A percentile compares a stretch with the other conserved stretches of the same genome.
Evolutionary conservation across 2,888 invertebrate genomes (phyloP).

Genomic region (Agrotis ipsilon): DNA sequence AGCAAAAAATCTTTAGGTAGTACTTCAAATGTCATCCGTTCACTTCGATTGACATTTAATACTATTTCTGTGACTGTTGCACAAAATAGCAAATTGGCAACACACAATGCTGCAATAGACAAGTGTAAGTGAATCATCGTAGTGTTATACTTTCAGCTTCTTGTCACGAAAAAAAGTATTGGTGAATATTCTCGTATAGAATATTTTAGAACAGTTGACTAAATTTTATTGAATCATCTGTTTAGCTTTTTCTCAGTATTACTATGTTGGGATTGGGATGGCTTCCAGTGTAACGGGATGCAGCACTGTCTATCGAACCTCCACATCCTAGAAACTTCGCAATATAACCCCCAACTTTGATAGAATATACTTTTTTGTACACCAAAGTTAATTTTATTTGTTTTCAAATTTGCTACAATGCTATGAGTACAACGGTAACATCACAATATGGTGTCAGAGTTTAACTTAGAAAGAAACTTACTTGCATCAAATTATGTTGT

Average conservation of each 20-base stretch:
- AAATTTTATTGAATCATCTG: neutral
- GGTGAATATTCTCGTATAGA: neutral
- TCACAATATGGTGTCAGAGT: too few species aligned
- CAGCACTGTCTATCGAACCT: too few species aligned
- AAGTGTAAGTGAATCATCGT: conserved; percentile 19
- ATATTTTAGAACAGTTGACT: neutral
- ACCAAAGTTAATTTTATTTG: too few species aligned
- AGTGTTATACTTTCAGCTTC: neutral
- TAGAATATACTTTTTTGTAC: too few species aligned
- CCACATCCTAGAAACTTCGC: too few species aligned
- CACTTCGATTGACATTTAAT: conserved; percentile 56
- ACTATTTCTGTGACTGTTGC: conserved; percentile 38
- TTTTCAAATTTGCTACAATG: too few species aligned
- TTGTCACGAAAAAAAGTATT: neutral
- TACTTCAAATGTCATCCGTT: conserved; percentile 51
- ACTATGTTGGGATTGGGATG: too few species aligned
- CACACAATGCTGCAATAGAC: conserved; percentile 29
- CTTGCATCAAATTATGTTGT: neutral
- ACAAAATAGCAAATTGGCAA: conserved; percentile 40
- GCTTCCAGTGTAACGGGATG: too few species aligned
- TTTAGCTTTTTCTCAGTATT: too few species aligned
- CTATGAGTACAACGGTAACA: too few species aligned
- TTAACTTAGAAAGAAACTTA: too few species aligned
- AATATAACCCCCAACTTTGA: too few species aligned
- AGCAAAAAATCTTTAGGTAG: conserved; percentile 33